phyloP scores from a whole-genome alignment of 37 sponge, comb jelly and placozoan species.

The Aphrocallistes beatrix region DNA sequence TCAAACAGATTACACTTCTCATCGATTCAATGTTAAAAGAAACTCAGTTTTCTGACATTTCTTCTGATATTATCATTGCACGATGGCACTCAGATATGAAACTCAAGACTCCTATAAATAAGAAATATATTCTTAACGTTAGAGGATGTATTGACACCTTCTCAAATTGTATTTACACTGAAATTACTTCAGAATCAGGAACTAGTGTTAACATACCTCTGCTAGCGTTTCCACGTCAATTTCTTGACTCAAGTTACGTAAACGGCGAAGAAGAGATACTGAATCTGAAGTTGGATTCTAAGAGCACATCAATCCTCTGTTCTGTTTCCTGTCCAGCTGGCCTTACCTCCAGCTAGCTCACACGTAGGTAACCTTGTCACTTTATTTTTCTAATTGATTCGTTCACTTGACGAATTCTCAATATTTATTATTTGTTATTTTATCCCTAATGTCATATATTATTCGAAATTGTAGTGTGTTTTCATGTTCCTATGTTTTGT shows the following conservation, averaged over 20 bases:
- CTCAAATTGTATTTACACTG: neutral
- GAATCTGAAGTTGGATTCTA: neutral
- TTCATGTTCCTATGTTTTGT: too few species aligned
- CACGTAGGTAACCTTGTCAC: neutral
- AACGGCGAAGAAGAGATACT: neutral
- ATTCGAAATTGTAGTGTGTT: too few species aligned
- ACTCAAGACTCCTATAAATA: neutral
- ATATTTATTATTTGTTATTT: neutral
- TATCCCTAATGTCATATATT: too few species aligned
- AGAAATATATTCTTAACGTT: neutral
- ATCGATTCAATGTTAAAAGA: neutral
- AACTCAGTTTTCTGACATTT: neutral
- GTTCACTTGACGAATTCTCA: neutral
- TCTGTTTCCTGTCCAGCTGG: neutral
- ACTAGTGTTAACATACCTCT: neutral
- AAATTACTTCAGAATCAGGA: neutral
- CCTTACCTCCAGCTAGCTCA: neutral
- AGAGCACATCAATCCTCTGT: neutral
- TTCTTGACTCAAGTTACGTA: neutral
- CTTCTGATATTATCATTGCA: neutral
- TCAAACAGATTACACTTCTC: neutral
- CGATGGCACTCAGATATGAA: neutral
- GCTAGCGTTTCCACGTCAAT: neutral
- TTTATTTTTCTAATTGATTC: neutral
- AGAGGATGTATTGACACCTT: neutral